phyloP scores from a whole-genome alignment of 2,888 invertebrate species.

The Hofmannophila pseudospretella region DNA sequence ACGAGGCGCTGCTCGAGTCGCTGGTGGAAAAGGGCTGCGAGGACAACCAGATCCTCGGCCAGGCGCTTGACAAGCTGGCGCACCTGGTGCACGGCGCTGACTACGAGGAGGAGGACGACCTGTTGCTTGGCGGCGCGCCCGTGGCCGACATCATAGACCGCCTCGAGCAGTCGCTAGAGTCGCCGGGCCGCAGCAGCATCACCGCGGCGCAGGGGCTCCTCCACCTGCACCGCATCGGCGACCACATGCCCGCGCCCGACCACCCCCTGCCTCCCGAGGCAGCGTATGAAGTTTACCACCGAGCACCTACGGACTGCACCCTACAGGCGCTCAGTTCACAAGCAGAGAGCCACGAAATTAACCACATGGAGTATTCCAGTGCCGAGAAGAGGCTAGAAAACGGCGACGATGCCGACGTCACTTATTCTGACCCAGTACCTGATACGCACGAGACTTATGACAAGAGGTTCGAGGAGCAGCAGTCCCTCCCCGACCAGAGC shows the following conservation, averaged over 20 bases:
- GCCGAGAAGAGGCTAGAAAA: conserved; percentile 51
- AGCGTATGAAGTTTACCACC: conserved; percentile 47
- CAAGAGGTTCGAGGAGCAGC: conserved; percentile 29
- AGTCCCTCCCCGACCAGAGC: conserved; percentile 39
- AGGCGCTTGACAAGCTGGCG: conserved; percentile 61
- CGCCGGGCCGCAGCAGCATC: conserved; percentile 62
- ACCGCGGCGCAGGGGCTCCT: conserved; percentile 64
- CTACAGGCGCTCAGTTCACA: conserved; percentile 39
- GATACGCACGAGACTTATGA: conserved; percentile 44
- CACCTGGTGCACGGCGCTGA: conserved; percentile 55
- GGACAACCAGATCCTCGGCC: conserved; percentile 75
- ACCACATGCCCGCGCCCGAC: conserved; percentile 44
- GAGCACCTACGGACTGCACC: conserved; percentile 39
- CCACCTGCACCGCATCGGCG: conserved; percentile 60
- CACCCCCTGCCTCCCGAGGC: conserved; percentile 57
- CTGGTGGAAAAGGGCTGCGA: conserved; percentile 80
- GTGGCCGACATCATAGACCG: conserved; percentile 80
- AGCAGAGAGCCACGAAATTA: conserved; percentile 33
- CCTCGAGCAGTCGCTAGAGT: conserved; percentile 79
- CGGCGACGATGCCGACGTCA: conserved; percentile 32
- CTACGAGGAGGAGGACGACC: conserved; percentile 69
- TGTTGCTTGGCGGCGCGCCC: conserved; percentile 63
- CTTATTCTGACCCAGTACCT: conserved; percentile 54
- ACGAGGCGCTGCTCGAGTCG: conserved; percentile 78
- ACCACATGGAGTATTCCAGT: conserved; percentile 42